Percentiles rank a stretch among this genome's conserved stretches.
Conservation (phyloP, 2,113 vertebrate genomes). For the Menidia beryllina region DNA sequence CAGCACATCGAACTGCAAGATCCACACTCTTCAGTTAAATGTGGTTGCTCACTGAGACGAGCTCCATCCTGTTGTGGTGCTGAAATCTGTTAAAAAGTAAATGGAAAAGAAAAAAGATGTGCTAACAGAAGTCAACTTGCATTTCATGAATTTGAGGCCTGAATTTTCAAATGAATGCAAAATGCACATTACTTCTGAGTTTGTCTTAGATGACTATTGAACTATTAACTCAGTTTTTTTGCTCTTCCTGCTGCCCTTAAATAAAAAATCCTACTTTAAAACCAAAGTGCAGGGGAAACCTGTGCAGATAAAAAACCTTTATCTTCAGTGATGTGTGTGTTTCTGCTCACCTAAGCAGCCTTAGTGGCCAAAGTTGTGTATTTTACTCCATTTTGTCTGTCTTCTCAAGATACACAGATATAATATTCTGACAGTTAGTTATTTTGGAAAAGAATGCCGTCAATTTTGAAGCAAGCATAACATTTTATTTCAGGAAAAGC, state of each 20-base stretch:
- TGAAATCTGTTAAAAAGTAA: background rate
- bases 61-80: background rate
- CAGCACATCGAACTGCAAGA: background rate
- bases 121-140: background rate
- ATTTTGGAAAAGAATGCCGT: background rate
- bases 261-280: background rate
- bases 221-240: background rate
- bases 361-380: background rate
- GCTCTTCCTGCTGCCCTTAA: background rate
- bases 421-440: background rate
- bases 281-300: background rate
- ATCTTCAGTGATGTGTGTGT: background rate
- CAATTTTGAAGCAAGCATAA: background rate
- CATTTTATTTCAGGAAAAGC: too few relatives aligned
- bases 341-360: background rate
- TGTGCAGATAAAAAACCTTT: background rate
- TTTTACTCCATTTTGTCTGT: background rate
- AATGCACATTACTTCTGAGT: background rate
- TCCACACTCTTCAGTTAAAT: background rate
- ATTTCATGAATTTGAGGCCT: background rate
- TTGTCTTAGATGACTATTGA: background rate
- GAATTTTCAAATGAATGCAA: background rate
- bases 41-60: background rate
- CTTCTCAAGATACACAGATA: background rate
- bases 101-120: background rate